Conservation (phyloP, 2,113 vertebrate species). For the Pterocles burchelli region DNA sequence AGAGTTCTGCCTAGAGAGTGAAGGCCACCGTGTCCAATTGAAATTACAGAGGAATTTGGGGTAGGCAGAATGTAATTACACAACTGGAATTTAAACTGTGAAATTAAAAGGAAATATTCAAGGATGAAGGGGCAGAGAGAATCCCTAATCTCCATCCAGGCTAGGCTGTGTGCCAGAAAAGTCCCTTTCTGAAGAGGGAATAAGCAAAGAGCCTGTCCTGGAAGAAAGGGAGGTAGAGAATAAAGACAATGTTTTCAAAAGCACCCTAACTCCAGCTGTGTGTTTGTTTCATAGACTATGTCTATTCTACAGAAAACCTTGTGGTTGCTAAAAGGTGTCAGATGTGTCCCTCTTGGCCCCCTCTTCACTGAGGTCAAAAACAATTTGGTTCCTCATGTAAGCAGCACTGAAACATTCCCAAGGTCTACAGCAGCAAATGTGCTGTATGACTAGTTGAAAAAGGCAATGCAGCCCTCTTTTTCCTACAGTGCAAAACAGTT, state of each 20-base stretch:
- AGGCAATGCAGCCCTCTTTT: background rate
- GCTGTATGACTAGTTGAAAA: background rate
- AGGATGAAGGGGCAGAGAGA: constrained; percentile 66
- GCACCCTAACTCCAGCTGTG: constrained; percentile 64
- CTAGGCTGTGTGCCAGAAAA: constrained; percentile 58
- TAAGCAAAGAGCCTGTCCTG: constrained; percentile 62
- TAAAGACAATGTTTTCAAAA: constrained; percentile 68
- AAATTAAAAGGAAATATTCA: constrained; percentile 74
- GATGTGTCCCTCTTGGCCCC: constrained; percentile 42
- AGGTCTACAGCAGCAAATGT: background rate
- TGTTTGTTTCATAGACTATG: constrained; percentile 57
- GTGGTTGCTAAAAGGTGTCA: constrained; percentile 45
- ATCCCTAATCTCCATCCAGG: constrained; percentile 51
- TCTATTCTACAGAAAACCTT: constrained; percentile 49
- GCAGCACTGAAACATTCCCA: constrained; percentile 25
- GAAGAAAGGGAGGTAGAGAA: constrained; percentile 56
- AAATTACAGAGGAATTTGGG: constrained; percentile 69
- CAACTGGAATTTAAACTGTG: constrained; percentile 74
- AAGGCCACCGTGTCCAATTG: constrained; percentile 64
- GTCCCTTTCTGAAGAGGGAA: constrained; percentile 60
- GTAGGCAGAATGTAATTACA: constrained; percentile 76
- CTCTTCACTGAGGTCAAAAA: constrained; percentile 47
- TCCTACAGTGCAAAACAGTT: background rate
- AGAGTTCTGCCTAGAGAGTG: constrained; percentile 59
- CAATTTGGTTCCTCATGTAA: constrained; percentile 46